A percentile compares a stretch with the other conserved stretches of the same genome.
These are phyloP conservation scores for Phania funesta DNA, from an alignment of 2,888 invertebrate genomes.

Conservation along the genomic window DNA sequence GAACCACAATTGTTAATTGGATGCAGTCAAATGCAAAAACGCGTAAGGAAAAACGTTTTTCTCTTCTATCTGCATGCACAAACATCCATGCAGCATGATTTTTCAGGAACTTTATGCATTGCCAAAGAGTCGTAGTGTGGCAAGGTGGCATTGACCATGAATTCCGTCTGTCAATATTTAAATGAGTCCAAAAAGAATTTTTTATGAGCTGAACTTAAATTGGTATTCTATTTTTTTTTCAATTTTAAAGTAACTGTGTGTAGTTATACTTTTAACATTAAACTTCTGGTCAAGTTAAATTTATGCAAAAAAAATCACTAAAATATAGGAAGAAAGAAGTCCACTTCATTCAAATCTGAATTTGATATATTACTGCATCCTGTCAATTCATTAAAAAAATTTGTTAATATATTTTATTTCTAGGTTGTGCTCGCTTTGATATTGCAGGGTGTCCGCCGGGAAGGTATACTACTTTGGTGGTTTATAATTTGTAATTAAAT, in stretches of 20 bases:
- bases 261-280: no score
- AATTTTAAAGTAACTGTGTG: background rate
- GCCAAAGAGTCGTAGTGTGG: background rate
- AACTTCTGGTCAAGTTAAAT: no score
- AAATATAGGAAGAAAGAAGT: no score
- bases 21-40: slow-evolving; percentile 52
- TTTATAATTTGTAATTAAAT: no score
- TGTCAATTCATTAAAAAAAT: no score
- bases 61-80: background rate
- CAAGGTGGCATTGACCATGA: slow-evolving; percentile 30
- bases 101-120: background rate
- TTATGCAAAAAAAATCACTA: no score
- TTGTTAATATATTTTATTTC: no score
- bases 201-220: background rate
- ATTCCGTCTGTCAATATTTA: slow-evolving; percentile 9
- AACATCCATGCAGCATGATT: background rate
- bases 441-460: no score
- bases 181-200: background rate
- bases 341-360: no score
- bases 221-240: background rate
- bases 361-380: no score
- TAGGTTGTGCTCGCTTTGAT: no score
- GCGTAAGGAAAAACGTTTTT: slow-evolving; percentile 30
- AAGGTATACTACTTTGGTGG: no score
- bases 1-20: slow-evolving; percentile 51